phyloP scores from a whole-genome alignment of 2,113 vertebrate genomes.

The Gnathonemus longibarbis region DNA sequence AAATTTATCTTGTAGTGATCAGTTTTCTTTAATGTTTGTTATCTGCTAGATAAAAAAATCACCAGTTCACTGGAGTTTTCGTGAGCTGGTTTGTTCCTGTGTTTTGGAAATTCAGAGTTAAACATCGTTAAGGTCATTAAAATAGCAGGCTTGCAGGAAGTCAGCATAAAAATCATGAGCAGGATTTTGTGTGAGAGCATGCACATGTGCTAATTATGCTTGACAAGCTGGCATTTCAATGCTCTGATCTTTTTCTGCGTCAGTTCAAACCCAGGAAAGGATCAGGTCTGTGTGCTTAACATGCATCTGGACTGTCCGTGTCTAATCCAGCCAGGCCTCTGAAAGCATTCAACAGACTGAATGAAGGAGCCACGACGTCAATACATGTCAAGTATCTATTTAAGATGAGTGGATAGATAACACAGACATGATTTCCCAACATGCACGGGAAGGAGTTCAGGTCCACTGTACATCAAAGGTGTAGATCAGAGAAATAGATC shows the following conservation, averaged over 20 bases:
- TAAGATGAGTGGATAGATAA: background rate
- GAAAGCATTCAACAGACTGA: background rate
- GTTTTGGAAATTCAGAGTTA: background rate
- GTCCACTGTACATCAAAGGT: background rate
- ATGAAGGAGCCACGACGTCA: background rate
- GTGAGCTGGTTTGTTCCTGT: background rate
- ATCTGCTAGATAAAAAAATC: background rate
- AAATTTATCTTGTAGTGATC: background rate
- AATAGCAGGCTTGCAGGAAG: background rate
- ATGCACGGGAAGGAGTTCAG: background rate
- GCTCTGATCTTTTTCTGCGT: slow-evolving; percentile 42
- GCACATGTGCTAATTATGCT: slow-evolving; percentile 24
- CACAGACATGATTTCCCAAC: background rate
- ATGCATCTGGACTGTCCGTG: background rate
- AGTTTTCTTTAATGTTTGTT: background rate
- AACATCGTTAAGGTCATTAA: background rate
- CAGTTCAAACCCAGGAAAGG: slow-evolving; percentile 34
- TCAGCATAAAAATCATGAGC: background rate
- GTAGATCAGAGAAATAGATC: background rate
- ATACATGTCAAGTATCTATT: background rate
- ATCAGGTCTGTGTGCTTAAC: slow-evolving; percentile 11
- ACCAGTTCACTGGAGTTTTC: background rate
- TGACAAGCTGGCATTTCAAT: slow-evolving; percentile 43
- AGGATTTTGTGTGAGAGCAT: background rate
- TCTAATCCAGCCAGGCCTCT: background rate